Evolutionary conservation across 2,113 vertebrate genomes (phyloP).

Genomic region (Microtus richardsoni): DNA sequence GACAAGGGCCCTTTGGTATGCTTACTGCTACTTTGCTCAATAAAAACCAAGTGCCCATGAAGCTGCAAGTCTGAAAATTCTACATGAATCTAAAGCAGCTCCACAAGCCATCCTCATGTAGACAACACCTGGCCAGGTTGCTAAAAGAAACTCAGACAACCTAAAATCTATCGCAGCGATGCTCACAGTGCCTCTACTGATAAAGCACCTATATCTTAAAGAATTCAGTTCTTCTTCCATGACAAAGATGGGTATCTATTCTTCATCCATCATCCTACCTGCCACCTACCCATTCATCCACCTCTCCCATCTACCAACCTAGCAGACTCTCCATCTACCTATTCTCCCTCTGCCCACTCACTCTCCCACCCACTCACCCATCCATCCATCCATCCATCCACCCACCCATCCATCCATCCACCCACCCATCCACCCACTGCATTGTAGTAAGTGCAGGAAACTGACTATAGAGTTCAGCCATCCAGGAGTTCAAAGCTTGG

Average conservation of each 20-base stretch:
- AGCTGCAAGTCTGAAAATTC: background rate
- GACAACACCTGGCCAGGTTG: background rate
- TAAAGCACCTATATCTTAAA: background rate
- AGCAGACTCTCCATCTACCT: background rate
- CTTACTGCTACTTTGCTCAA: background rate
- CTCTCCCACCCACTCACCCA: background rate
- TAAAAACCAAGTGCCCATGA: background rate
- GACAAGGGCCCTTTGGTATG: background rate
- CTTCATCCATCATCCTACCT: background rate
- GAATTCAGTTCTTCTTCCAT: background rate
- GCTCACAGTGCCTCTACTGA: background rate
- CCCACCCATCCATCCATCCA: too few species aligned
- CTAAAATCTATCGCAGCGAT: background rate
- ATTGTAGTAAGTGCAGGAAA: too few species aligned
- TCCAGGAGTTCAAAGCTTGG: too few species aligned
- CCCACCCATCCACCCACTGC: too few species aligned
- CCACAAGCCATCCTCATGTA: background rate
- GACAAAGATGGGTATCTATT: background rate
- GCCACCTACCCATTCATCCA: background rate
- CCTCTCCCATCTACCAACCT: background rate
- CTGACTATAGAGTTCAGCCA: too few species aligned
- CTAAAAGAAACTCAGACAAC: conserved; percentile 19
- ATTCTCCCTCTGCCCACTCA: background rate
- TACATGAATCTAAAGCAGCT: background rate
- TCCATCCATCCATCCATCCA: background rate